phyloP scores from a whole-genome alignment of 1,140 invertebrate species.

The Drosophila erecta region DNA sequence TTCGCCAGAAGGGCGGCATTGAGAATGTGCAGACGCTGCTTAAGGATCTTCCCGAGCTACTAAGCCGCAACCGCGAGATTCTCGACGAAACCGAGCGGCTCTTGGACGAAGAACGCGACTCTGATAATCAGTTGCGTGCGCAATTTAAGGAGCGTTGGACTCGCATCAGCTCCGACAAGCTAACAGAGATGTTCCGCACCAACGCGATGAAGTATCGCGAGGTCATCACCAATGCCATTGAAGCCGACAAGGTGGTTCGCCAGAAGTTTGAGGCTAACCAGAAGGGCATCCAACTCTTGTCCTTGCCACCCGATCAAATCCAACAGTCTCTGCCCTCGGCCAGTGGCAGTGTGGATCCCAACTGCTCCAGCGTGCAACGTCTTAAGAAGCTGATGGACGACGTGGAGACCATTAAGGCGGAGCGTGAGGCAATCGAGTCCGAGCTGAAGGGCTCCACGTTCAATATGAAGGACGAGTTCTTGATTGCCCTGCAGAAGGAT shows the following conservation, averaged over 20 bases:
- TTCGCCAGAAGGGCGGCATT: conserved; percentile 90
- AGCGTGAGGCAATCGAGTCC: conserved; percentile 94
- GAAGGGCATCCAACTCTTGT: conserved; percentile 93
- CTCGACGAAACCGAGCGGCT: conserved; percentile 96
- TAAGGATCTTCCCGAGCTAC: conserved; percentile 94
- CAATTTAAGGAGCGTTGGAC: conserved; percentile 98
- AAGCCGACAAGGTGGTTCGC: conserved; percentile 90
- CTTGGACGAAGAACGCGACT: conserved; percentile 95
- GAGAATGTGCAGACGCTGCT: conserved; percentile 87
- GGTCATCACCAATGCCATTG: conserved; percentile 96
- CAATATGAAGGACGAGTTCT: conserved; percentile 94
- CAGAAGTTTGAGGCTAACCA: conserved; percentile 94
- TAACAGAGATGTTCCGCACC: conserved; percentile 94
- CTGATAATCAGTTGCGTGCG: conserved; percentile 93
- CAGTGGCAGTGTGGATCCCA: conserved; percentile 85
- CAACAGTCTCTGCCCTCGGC: conserved; percentile 88
- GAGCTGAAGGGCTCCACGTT: conserved; percentile 93
- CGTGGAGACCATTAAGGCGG: conserved; percentile 94
- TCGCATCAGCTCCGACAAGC: conserved; percentile 93
- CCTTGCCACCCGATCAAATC: conserved; percentile 89
- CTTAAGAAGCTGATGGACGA: conserved; percentile 93
- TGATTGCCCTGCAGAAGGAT: conserved; percentile 92
- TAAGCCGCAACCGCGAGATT: conserved; percentile 97
- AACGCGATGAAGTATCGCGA: conserved; percentile 96
- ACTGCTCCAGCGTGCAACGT: conserved; percentile 87